Evolutionary conservation across 2,888 invertebrate species (phyloP), one percentile per base, ranked within the genome.

Genomic region (Thymelicus acteon): DNA sequence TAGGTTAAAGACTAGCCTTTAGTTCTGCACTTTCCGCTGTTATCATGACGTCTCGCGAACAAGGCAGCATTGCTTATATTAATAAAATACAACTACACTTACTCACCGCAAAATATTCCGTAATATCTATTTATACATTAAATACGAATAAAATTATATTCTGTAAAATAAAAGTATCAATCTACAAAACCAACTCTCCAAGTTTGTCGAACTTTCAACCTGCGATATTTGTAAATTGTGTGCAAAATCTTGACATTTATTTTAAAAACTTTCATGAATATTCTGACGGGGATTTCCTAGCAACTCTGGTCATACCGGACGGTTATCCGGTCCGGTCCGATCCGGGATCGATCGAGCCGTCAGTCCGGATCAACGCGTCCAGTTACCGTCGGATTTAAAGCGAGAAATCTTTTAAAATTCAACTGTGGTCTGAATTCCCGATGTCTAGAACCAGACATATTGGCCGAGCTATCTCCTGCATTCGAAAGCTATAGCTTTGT

Each of bases 371-470:
- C 82, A 78, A 74, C 77, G 76, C 75, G 74, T 79, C 79, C 74
- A 74, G 75, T 71, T 73, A 71, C 78, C 75, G 76, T 78, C 79
- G 79, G 80, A 82, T 84, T 85, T 85, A 85, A 81, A 80, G 79
- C 78, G 77, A 80, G 78, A 79, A 80, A 83, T 83, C 83, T 87
- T 85, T 87, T 86, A 85, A 88, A 86, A 84, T 86, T 85, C 77
- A 79, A 86, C 85, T 83, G 83, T 77, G 76, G 76, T 70, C 75
- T 72, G 62, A 68, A 68, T 68, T 74, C 68, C 67, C 76, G 72
- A 72, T 72, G 71, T 72, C 67, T 70, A 71, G 74, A 57, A 62
- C 37, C 62, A 47, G 68, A 62, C 68, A 47, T 68, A 62, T 68
- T 68, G 68, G 57, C 19, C 19, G 39, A 37, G 62, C 54, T 65